Base-by-base conservation (phyloP, 1,140 invertebrate genomes). In the Acromyrmex heyeri region DNA sequence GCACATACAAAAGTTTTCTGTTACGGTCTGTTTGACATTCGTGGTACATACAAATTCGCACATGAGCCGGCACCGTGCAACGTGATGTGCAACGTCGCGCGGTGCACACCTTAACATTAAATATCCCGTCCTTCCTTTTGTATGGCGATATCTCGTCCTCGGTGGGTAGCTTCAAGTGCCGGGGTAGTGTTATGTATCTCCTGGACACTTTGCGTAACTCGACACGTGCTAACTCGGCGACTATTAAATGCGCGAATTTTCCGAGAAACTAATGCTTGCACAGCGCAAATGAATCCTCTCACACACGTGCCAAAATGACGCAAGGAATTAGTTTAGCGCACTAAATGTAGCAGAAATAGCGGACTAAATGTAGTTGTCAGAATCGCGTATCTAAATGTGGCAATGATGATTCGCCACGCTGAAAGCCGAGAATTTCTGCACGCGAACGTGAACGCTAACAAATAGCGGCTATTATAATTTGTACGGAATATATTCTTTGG, bases 21-120 rank as follows among this genome's bases (percentile, higher is more conserved):
- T 76, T 18, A 75, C 76, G 50, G 86, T 73, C 86, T 75, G 69
- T 48, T 83, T 83, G 79, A 83, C 38, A 48, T 83, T 83, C 70
- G 69, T 50, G 69, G 38, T 83, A 48, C 21, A 34, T 82, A 48
- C 21, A 50, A 50, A 65, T 72, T 72, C 79, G 73, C 73, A 76
- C 55, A 61, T 61, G 79, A 53, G 30, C 64, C 86, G 53, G 14
- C 73, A 21, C 8, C 53, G 27, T 57, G 76, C 61, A 18, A 24
- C 62, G 38, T 27, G 59, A 18, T 38, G 27, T 34, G 18, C 16
- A 72, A 69, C 65, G n/a, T 7, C 21, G 21, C 21, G 21, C 21
- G 48, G 24, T 38, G 38, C 30, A 61, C 38, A 48, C 34, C 34
- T 48, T 18, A 55, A 83, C 38, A 53, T 69, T 21, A 69, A 55